These are phyloP conservation scores for Apamea anceps DNA, from an alignment of 2,888 invertebrate genomes.

Conservation along the genomic window DNA sequence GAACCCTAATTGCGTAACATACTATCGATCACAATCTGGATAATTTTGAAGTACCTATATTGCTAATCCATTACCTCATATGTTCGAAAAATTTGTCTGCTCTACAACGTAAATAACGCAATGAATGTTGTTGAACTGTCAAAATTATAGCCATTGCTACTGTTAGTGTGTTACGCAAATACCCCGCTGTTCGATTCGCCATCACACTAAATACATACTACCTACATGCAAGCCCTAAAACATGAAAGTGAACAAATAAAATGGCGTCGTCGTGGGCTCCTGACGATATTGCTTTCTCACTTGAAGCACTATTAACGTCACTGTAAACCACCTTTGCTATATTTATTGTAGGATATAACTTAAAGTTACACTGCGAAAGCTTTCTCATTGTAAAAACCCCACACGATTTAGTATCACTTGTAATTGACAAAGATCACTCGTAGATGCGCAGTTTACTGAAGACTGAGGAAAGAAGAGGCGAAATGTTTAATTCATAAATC, in stretches of 20 bases:
- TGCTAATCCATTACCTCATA: no score
- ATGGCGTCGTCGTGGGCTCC: conserved; percentile 52
- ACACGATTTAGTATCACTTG: conserved; percentile 40
- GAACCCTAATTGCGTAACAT: background rate
- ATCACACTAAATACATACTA: conserved; percentile 5
- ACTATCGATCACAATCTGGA: no score
- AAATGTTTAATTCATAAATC: background rate
- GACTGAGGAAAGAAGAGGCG: no score
- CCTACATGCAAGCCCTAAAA: conserved; percentile 20
- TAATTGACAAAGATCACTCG: conserved; percentile 12
- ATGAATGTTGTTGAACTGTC: no score
- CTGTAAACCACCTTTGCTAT: conserved; percentile 57
- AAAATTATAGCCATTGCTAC: no score
- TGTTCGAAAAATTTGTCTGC: no score
- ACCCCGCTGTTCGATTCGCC: background rate
- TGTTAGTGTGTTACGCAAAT: no score
- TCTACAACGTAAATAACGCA: no score
- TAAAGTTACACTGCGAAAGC: conserved; percentile 44
- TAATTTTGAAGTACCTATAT: no score
- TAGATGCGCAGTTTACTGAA: background rate
- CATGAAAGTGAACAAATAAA: conserved; percentile 54
- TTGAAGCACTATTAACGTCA: conserved; percentile 63
- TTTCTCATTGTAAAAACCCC: conserved; percentile 61
- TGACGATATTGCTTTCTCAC: conserved; percentile 62
- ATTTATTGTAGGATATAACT: conserved; percentile 62